Evolutionary conservation across 2,888 invertebrate species (phyloP).

Genomic region (Catotricha subobsoleta): DNA sequence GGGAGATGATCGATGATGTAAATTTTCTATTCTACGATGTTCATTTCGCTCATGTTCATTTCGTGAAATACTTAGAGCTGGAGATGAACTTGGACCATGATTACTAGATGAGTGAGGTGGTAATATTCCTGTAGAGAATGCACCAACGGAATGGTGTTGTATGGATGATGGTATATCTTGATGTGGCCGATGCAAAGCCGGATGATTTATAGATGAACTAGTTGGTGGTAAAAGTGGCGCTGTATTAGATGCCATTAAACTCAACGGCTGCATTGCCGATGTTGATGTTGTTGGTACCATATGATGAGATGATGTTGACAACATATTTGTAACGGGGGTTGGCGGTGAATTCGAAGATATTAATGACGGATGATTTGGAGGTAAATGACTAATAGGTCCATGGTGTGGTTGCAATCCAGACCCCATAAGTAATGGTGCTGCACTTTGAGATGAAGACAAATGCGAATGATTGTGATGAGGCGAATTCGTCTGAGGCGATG

Average conservation of each 20-base stretch:
- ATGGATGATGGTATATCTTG: slow-evolving; percentile 22
- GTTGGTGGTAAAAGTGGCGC: not conserved
- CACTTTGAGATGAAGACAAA: slow-evolving; percentile 19
- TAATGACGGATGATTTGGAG: slow-evolving; percentile 16
- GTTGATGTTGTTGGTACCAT: slow-evolving; percentile 1
- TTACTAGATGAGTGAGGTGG: slow-evolving; percentile 13
- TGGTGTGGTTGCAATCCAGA: slow-evolving; percentile 11
- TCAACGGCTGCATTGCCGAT: not conserved
- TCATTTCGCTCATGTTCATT: slow-evolving; percentile 1
- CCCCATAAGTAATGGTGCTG: slow-evolving; percentile 13
- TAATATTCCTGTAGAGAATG: slow-evolving; percentile 15
- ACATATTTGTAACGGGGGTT: slow-evolving; percentile 10
- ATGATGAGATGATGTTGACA: too few relatives aligned
- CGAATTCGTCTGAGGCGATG: slow-evolving; percentile 24
- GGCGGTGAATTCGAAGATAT: slow-evolving; percentile 17
- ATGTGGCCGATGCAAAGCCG: slow-evolving; percentile 26
- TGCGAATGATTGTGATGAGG: slow-evolving; percentile 26
- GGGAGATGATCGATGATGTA: slow-evolving; percentile 2
- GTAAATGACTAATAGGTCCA: slow-evolving; percentile 16
- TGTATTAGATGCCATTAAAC: not conserved
- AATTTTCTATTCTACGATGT: not conserved
- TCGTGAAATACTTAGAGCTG: not conserved
- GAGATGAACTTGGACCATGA: slow-evolving; percentile 2
- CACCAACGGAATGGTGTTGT: slow-evolving; percentile 20
- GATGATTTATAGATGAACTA: slow-evolving; percentile 6